Conservation (phyloP, 2,113 vertebrate species). For the Neoarius graeffei region DNA sequence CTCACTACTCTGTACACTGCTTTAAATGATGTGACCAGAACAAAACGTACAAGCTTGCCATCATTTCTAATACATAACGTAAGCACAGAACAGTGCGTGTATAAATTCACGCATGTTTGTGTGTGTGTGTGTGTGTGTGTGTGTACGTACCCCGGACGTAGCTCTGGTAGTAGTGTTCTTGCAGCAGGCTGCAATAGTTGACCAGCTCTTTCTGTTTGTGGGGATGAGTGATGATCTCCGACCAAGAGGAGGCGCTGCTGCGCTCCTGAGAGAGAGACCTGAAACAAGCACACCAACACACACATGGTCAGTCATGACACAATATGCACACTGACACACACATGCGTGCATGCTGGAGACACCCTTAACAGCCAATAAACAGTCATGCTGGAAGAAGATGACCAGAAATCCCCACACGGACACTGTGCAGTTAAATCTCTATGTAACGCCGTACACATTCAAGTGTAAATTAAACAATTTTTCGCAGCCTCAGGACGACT, state of each 20-base stretch:
- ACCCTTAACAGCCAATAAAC: not conserved
- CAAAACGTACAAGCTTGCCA: not conserved
- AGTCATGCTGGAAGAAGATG: not conserved
- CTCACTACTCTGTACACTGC: not conserved
- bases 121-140: no score
- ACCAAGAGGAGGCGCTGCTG: conserved; percentile 78
- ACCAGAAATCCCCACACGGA: not conserved
- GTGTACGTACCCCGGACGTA: conserved; percentile 90
- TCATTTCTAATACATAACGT: not conserved
- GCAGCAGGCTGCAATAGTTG: conserved; percentile 87
- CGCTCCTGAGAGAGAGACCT: conserved; percentile 90
- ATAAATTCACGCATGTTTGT: not conserved
- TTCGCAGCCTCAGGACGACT: not conserved
- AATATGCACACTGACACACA: not conserved
- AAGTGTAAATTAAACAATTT: not conserved
- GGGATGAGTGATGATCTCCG: conserved; percentile 78
- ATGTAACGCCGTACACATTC: not conserved
- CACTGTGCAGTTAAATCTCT: not conserved
- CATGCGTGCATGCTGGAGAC: not conserved
- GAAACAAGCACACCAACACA: conserved; percentile 28
- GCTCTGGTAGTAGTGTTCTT: conserved; percentile 94
- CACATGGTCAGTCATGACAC: not conserved
- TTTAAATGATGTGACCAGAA: not conserved
- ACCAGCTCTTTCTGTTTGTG: conserved; percentile 88
- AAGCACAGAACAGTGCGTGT: not conserved